These are phyloP conservation scores for Drosophila atripex DNA, from an alignment of 2,888 invertebrate species.

Conservation along the genomic window DNA sequence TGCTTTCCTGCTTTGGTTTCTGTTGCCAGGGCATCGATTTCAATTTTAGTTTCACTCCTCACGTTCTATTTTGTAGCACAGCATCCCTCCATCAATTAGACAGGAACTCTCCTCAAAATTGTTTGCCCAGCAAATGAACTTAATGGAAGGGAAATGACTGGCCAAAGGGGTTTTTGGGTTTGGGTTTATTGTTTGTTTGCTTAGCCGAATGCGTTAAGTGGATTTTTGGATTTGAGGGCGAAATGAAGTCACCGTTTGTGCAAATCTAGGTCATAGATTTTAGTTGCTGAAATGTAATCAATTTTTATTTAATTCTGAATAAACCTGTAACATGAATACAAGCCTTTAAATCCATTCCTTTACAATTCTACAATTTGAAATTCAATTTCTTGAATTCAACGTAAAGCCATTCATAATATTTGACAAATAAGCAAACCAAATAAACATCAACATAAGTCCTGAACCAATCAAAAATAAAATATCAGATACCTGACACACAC, in stretches of 20 bases:
- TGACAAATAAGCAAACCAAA: slow-evolving; percentile 35
- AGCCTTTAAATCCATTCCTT: background rate
- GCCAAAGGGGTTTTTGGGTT: slow-evolving; percentile 12
- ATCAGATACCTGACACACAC: slow-evolving; percentile 59
- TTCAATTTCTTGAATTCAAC: slow-evolving; percentile 15
- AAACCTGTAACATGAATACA: background rate
- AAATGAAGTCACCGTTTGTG: background rate
- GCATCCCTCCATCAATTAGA: slow-evolving; percentile 47
- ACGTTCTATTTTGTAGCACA: slow-evolving; percentile 19
- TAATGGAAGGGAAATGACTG: slow-evolving; percentile 19
- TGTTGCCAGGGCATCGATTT: slow-evolving; percentile 60
- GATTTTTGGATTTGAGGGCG: background rate
- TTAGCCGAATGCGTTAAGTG: slow-evolving; percentile 22
- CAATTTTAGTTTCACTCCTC: slow-evolving; percentile 38
- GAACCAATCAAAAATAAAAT: slow-evolving; percentile 64
- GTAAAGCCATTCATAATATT: slow-evolving; percentile 19
- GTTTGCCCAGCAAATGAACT: slow-evolving; percentile 39
- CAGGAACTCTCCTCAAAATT: slow-evolving; percentile 31
- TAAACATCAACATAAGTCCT: slow-evolving; percentile 50
- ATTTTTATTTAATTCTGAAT: background rate
- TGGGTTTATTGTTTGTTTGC: background rate
- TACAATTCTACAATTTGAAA: slow-evolving; percentile 1
- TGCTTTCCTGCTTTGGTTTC: slow-evolving; percentile 9
- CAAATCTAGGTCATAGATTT: background rate
- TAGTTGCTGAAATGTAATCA: too few relatives aligned